Evolutionary conservation across 2,888 invertebrate genomes (phyloP), one percentile per base, ranked within the genome.

Genomic region (Lithophane ornitopus): DNA sequence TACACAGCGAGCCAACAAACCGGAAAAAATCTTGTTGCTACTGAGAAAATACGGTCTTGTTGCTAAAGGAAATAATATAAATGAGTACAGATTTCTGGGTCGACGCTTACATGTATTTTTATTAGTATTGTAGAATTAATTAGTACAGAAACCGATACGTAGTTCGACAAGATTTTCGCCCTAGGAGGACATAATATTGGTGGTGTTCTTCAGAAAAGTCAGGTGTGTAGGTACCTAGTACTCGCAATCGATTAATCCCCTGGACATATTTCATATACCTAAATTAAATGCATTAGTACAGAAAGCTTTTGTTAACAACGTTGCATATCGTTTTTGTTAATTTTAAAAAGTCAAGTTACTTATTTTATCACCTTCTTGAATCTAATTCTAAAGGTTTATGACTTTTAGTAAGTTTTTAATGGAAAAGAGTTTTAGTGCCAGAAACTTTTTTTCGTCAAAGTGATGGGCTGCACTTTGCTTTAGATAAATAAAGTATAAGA

Each of bases 1-100:
- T 70, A 80, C 70, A 76, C 76, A 75, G 68, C 62, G 76, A 71
- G 61, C 76, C 81, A 88, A 84, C 87, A 81, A 86, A 87, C 79
- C 81, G 83, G 74, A 78, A 82, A 68, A 78, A 80, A 67, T 67
- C 74, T 74, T 86, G 74, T 82, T 86, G 75, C 49, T 76, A 52
- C 67, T 63, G 46, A 74, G 76, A 70, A 78, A 81, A 85, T 81
- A 63, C 39, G 59, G 14, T 28, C 19, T 54, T 41, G 44, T 73
- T 70, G 34, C 44, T 54, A 59, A 58, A 26, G 49, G 39, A 58
- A 77, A 41, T 70, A 34, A 72, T 72, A 69, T 52, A 34, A 65
- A 66, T 77, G 46, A 52, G 69, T 58, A 66, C 34, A 59, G 71
- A 67, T 76, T 70, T 56, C 34, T 75, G 34, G 9, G n/a, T 70